Conservation (phyloP, 2,113 vertebrate genomes). For the Oceanites oceanicus region DNA sequence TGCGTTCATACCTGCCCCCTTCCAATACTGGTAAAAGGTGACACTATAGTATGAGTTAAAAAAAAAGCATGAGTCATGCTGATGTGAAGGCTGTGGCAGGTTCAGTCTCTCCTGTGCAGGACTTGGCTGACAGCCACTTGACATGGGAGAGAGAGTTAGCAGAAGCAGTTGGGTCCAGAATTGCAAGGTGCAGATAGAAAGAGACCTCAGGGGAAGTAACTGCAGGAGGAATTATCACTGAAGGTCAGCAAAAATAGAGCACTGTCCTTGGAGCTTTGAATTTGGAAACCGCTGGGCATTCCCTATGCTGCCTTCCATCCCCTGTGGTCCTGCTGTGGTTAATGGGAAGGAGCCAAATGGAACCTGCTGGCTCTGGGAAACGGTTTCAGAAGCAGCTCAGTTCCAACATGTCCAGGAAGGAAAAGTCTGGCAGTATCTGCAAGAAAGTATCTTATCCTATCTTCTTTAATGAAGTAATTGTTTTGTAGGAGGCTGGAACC, state of each 20-base stretch:
- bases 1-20: not conserved
- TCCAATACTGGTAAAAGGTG: not conserved
- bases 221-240: not conserved
- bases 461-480: not conserved
- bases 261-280: not conserved
- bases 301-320: not conserved
- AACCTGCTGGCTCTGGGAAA: not conserved
- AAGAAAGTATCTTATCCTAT: not conserved
- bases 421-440: not conserved
- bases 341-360: not conserved
- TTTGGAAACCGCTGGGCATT: not conserved
- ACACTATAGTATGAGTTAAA: not conserved
- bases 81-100: not conserved
- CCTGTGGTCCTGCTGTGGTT: not conserved
- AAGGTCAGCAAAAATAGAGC: not conserved
- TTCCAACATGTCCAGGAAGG: not conserved
- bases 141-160: not conserved
- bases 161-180: not conserved
- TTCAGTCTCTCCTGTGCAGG: not conserved
- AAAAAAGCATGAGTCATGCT: not conserved
- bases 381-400: not conserved
- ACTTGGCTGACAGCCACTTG: not conserved
- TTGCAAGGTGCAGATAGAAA: not conserved
- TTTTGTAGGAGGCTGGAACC: not conserved
- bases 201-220: rapidly evolving